phyloP scores from a whole-genome alignment of 2,113 vertebrate species.

The Hypocryptadius cinnamomeus region DNA sequence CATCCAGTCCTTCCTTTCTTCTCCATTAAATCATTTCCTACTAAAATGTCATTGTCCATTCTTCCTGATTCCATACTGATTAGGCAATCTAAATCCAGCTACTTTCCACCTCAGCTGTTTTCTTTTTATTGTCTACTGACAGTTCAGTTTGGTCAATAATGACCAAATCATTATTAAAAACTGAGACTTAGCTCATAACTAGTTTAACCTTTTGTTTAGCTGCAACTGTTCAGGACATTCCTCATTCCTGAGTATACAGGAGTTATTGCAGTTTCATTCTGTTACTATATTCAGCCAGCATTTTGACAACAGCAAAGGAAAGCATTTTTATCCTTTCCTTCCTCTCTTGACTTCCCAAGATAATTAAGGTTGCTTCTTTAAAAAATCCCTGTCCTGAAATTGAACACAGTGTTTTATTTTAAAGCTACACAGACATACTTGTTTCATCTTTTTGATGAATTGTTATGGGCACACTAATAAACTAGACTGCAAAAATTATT shows the following conservation, averaged over 20 bases:
- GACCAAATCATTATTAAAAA: slow-evolving; percentile 7
- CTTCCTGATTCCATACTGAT: slow-evolving; percentile 7
- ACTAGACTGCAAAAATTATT: neutral
- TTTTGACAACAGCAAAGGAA: slow-evolving; percentile 27
- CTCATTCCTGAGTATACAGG: neutral
- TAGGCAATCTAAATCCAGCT: neutral
- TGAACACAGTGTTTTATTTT: neutral
- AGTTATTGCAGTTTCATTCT: neutral
- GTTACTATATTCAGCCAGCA: slow-evolving; percentile 1
- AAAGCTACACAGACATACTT: neutral
- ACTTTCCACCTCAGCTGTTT: neutral
- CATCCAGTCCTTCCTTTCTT: slow-evolving; percentile 14
- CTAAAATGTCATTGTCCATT: neutral
- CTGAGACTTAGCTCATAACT: neutral
- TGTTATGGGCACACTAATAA: neutral
- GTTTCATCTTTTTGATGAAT: neutral
- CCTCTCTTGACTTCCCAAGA: slow-evolving; percentile 4
- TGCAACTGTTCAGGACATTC: neutral
- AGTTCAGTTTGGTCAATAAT: too few relatives aligned
- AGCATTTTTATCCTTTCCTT: slow-evolving; percentile 30
- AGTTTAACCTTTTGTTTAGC: slow-evolving; percentile 7
- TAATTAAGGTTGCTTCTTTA: neutral
- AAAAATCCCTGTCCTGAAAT: neutral
- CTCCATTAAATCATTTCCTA: slow-evolving; percentile 58
- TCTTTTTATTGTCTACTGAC: neutral